A percentile compares a stretch with the other conserved stretches of the same genome.
These are phyloP conservation scores for Babylonia areolata DNA, from an alignment of 1,140 invertebrate genomes.

Conservation along the genomic window DNA sequence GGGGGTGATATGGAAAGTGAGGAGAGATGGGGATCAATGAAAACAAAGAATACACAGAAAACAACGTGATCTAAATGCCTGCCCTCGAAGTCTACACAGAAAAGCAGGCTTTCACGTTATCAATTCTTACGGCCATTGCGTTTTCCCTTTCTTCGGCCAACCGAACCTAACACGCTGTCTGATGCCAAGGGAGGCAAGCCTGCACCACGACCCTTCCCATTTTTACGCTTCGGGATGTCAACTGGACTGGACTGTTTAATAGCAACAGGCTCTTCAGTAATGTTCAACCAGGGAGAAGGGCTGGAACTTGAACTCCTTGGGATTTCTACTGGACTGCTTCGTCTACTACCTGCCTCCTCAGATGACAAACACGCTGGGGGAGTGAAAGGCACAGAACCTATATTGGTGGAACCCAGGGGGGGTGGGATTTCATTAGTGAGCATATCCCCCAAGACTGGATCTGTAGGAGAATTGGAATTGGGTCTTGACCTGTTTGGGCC, in stretches of 20 bases:
- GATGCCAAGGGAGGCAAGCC: neutral
- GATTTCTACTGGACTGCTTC: constrained; percentile 17
- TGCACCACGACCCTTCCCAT: neutral
- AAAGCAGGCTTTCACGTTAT: constrained; percentile 17
- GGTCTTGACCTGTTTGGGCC: constrained; percentile 29
- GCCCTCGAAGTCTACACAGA: too few species aligned
- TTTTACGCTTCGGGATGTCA: constrained; percentile 20
- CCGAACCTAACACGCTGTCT: constrained; percentile 7
- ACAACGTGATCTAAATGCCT: too few species aligned
- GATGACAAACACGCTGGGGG: neutral
- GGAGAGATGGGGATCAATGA: too few species aligned
- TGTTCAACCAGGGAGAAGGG: constrained; percentile 3
- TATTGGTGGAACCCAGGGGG: neutral
- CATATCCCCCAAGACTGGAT: neutral
- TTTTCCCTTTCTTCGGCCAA: neutral
- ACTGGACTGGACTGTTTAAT: neutral
- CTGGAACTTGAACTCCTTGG: neutral
- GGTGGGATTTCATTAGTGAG: neutral
- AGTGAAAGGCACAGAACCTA: neutral
- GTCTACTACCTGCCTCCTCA: neutral
- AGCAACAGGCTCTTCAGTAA: neutral
- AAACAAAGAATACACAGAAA: too few species aligned
- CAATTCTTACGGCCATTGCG: constrained; percentile 22
- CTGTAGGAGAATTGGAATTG: constrained; percentile 1
- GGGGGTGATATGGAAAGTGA: too few species aligned